Evolutionary conservation across 1,140 invertebrate genomes (phyloP).

Genomic region (Nymphalis io): DNA sequence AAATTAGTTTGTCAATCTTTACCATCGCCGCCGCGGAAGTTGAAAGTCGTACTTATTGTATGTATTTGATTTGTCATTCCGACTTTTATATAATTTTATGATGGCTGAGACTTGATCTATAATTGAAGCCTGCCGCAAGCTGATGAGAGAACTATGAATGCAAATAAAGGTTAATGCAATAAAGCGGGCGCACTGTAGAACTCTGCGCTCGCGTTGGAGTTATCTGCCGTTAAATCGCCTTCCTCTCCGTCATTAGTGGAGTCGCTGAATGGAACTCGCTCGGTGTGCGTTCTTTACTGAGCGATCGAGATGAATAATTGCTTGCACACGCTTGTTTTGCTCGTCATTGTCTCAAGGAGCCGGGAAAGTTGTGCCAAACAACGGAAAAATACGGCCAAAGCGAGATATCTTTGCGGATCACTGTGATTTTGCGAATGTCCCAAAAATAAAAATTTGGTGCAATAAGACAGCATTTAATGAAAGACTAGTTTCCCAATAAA

Average conservation of each 20-base stretch:
- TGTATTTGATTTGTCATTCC: too few relatives aligned
- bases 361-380: neutral
- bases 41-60: too few relatives aligned
- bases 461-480: too few relatives aligned
- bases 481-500: too few relatives aligned
- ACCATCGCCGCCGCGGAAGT: neutral
- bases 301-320: constrained; percentile 7
- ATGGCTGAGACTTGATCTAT: too few relatives aligned
- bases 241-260: neutral
- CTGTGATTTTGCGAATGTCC: neutral
- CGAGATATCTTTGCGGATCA: neutral
- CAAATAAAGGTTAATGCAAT: too few relatives aligned
- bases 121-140: too few relatives aligned
- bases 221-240: neutral
- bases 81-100: too few relatives aligned
- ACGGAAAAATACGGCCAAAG: neutral
- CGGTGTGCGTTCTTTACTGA: neutral
- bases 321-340: constrained; percentile 4
- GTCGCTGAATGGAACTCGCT: neutral
- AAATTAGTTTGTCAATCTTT: neutral
- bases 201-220: neutral
- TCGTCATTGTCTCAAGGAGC: neutral
- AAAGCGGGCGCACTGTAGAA: too few relatives aligned
- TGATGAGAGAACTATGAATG: too few relatives aligned
- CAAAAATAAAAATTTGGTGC: too few relatives aligned